Conservation (phyloP, 2,888 invertebrate genomes). For the Hoplodrina blanda region DNA sequence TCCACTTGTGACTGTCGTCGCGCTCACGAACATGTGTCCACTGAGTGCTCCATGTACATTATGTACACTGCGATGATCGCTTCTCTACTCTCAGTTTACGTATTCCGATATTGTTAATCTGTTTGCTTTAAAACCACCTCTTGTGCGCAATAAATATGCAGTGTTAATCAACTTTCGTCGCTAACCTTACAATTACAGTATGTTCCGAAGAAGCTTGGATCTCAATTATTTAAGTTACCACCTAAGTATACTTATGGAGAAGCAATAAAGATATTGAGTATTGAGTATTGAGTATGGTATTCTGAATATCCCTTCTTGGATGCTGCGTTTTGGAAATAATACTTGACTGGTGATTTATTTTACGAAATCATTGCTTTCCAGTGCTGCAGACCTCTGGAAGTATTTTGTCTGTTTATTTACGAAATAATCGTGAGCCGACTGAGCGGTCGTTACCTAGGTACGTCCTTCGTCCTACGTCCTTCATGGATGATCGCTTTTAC, state of each 20-base stretch:
- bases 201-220: neutral
- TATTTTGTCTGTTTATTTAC: slow-evolving; percentile 14
- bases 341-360: slow-evolving; percentile 2
- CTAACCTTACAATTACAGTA: too few species aligned
- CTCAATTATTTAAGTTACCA: too few species aligned
- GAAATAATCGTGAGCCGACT: slow-evolving; percentile 18
- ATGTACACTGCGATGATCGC: slow-evolving; percentile 2
- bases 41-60: slow-evolving; percentile 30
- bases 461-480: neutral
- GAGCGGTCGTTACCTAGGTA: neutral
- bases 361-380: slow-evolving; percentile 29
- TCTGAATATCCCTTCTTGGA: neutral
- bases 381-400: neutral
- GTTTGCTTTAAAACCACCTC: too few species aligned
- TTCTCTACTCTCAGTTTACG: slow-evolving; percentile 3
- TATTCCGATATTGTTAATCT: too few species aligned
- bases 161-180: too few species aligned
- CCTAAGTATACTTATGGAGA: too few species aligned
- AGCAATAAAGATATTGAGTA: too few species aligned
- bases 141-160: too few species aligned
- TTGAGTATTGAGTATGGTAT: too few species aligned
- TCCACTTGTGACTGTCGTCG: slow-evolving; percentile 3
- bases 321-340: slow-evolving; percentile 31
- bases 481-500: slow-evolving; percentile 3
- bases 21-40: slow-evolving; percentile 27